These are phyloP conservation scores for Spea bombifrons DNA, from an alignment of 2,113 vertebrate genomes.

Conservation along the genomic window DNA sequence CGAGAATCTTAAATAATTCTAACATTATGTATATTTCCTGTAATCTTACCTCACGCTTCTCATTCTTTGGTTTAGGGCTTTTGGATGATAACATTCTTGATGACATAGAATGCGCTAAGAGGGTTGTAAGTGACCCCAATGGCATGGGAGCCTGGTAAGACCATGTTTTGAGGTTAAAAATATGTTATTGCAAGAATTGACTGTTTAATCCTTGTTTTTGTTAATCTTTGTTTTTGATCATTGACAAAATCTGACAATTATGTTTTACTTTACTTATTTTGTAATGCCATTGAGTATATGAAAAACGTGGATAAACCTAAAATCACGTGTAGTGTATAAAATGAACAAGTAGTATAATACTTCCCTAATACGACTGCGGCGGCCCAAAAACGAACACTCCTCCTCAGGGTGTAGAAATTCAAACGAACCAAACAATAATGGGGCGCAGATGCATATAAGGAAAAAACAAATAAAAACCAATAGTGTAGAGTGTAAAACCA, in stretches of 20 bases:
- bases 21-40: not conserved
- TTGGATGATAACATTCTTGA: slow-evolving; percentile 45
- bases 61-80: slow-evolving; percentile 37
- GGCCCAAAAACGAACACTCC: too few species aligned
- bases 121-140: slow-evolving; percentile 50
- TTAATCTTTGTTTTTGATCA: too few species aligned
- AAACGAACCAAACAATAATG: too few species aligned
- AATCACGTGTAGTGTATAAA: too few species aligned
- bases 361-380: too few species aligned
- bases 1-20: not conserved
- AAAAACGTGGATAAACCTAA: too few species aligned
- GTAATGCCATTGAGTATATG: not conserved
- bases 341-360: too few species aligned
- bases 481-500: too few species aligned
- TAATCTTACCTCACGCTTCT: not conserved
- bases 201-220: not conserved
- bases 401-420: too few species aligned
- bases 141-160: slow-evolving; percentile 56
- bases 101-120: slow-evolving; percentile 54
- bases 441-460: too few species aligned
- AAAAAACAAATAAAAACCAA: too few species aligned
- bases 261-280: not conserved
- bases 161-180: not conserved
- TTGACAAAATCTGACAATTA: too few species aligned
- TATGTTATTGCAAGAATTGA: not conserved